These are phyloP conservation scores for Phoebastria nigripes DNA, from an alignment of 2,797 vertebrate species.

Conservation along the genomic window DNA sequence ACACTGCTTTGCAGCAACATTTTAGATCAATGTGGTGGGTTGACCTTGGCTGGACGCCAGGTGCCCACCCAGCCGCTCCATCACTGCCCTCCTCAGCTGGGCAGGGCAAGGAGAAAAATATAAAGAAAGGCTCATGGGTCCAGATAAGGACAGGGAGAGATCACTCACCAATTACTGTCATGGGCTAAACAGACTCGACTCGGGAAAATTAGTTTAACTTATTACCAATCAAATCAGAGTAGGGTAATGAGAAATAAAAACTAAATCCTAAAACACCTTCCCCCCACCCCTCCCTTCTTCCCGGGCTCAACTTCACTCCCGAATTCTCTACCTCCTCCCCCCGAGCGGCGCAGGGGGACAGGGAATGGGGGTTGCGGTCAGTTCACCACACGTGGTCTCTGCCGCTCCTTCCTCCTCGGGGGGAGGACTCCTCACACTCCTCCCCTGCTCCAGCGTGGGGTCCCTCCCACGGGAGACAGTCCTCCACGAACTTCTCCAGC, in stretches of 20 bases:
- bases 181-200: background rate
- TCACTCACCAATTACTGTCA: background rate
- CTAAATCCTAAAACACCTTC: background rate
- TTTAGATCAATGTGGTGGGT: background rate
- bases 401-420: background rate
- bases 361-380: background rate
- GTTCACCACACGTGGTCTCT: background rate
- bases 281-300: background rate
- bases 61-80: background rate
- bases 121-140: background rate
- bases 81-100: background rate
- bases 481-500: background rate
- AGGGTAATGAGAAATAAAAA: background rate
- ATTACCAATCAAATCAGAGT: background rate
- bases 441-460: background rate
- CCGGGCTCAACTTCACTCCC: background rate
- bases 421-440: background rate
- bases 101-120: background rate
- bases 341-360: rapidly evolving
- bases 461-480: too few species aligned
- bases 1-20: background rate
- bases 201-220: background rate
- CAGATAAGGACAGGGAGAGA: background rate
- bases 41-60: background rate
- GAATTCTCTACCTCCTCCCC: background rate